Percentiles rank a stretch among this genome's conserved stretches.
Conservation (phyloP, 2,797 vertebrate genomes). For the Orientallactaga sibirica region DNA sequence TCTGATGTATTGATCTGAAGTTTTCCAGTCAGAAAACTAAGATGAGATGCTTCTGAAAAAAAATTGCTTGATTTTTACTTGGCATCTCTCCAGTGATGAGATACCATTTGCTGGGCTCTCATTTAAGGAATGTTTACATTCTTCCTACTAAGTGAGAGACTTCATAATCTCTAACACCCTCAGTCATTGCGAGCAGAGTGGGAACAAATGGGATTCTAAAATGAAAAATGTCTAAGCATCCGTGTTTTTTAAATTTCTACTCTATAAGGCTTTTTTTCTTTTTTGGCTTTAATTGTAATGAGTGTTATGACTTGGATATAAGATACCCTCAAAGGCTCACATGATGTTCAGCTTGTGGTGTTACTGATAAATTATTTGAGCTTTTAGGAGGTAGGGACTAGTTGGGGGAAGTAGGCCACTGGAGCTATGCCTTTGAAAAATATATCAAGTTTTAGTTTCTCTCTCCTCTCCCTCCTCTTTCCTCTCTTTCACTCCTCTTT, state of each 20-base stretch:
- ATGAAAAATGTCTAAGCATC: not conserved
- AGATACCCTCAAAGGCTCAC: too few species aligned
- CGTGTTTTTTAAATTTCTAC: not conserved
- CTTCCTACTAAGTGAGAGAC: not conserved
- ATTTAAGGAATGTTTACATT: slow-evolving; percentile 36
- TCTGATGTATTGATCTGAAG: not conserved
- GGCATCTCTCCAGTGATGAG: not conserved
- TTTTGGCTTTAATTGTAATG: not conserved
- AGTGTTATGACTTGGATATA: not conserved
- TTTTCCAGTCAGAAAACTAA: slow-evolving; percentile 12
- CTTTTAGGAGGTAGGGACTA: too few species aligned
- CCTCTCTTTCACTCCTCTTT: not conserved
- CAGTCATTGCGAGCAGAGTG: not conserved
- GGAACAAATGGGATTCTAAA: not conserved
- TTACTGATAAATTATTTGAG: not conserved
- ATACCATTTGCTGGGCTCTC: not conserved
- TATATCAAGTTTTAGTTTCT: not conserved
- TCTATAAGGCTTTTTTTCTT: not conserved
- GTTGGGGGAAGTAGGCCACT: too few species aligned
- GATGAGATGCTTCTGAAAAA: not conserved
- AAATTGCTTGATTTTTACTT: not conserved
- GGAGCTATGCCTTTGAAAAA: too few species aligned
- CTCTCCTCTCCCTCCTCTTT: not conserved
- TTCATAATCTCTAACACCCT: not conserved
- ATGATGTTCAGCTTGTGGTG: not conserved